A percentile compares a stretch with the other conserved stretches of the same genome.
Conservation (phyloP, 1,140 invertebrate genomes). For the Zaprionus inermis region DNA sequence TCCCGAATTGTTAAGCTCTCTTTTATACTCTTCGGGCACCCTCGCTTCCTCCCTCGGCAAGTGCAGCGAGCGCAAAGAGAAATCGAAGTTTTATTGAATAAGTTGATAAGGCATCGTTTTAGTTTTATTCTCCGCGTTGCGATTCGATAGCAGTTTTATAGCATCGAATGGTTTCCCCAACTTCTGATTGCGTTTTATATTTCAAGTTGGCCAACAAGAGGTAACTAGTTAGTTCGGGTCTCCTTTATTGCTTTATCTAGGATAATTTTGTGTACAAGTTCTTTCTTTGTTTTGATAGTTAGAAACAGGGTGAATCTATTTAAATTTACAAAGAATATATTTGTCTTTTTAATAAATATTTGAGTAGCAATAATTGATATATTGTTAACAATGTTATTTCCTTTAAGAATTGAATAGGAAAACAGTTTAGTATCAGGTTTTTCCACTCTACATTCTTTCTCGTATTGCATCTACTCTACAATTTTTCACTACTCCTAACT, state of each 20-base stretch:
- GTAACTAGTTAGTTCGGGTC: slow-evolving; percentile 4
- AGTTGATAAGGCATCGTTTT: slow-evolving; percentile 51
- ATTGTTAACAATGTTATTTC: too few species aligned
- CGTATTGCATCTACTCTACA: too few species aligned
- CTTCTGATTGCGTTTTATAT: slow-evolving; percentile 10
- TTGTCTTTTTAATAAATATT: too few species aligned
- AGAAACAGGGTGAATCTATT: too few species aligned
- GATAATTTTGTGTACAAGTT: background rate
- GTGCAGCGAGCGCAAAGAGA: slow-evolving; percentile 21
- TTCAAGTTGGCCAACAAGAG: slow-evolving; percentile 15
- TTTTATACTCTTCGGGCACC: background rate
- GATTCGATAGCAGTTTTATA: slow-evolving; percentile 31
- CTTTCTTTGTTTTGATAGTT: background rate
- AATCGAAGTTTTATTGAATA: slow-evolving; percentile 76
- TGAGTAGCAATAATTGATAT: too few species aligned
- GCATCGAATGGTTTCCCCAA: slow-evolving; percentile 5
- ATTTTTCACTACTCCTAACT: too few species aligned
- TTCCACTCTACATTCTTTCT: too few species aligned
- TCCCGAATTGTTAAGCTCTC: slow-evolving; percentile 54
- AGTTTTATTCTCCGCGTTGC: slow-evolving; percentile 24
- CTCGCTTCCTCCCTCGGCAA: background rate
- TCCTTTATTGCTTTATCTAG: background rate
- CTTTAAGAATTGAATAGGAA: too few species aligned
- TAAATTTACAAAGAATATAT: too few species aligned
- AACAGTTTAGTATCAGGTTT: too few species aligned